Evolutionary conservation across 2,113 vertebrate species (phyloP).

Genomic region (Microcebus jonahi): DNA sequence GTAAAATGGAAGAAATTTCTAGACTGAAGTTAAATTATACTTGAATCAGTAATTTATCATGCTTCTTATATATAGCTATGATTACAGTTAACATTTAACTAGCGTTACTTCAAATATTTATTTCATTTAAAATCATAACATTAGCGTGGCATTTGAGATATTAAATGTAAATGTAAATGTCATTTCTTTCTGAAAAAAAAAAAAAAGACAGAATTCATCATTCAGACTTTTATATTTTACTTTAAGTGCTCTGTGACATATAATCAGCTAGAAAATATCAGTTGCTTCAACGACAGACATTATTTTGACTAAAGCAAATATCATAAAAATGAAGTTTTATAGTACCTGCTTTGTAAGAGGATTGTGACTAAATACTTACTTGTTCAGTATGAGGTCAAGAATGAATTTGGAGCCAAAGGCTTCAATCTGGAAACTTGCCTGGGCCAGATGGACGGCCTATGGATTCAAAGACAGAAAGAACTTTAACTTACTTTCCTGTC

Average conservation of each 20-base stretch:
- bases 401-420: conserved; percentile 95
- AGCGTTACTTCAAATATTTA: conserved; percentile 51
- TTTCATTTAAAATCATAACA: conserved; percentile 41
- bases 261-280: conserved; percentile 13
- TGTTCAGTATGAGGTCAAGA: conserved; percentile 96
- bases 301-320: conserved; percentile 35
- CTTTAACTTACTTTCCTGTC: conserved; percentile 27
- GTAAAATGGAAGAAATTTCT: conserved; percentile 43
- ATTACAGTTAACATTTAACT: conserved; percentile 47
- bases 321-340: background rate
- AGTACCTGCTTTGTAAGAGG: background rate
- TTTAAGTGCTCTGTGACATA: background rate
- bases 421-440: conserved; percentile 97
- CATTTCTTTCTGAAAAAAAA: conserved; percentile 14
- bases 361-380: conserved; percentile 88
- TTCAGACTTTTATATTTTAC: conserved; percentile 24
- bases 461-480: conserved; percentile 74
- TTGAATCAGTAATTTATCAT: conserved; percentile 48
- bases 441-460: conserved; percentile 95
- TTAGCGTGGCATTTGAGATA: background rate
- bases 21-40: conserved; percentile 27
- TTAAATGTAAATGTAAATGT: conserved; percentile 23
- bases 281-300: conserved; percentile 21
- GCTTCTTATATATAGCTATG: background rate
- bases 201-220: background rate